phyloP scores from a whole-genome alignment of 2,113 vertebrate species.

The Catharus bicknelli region DNA sequence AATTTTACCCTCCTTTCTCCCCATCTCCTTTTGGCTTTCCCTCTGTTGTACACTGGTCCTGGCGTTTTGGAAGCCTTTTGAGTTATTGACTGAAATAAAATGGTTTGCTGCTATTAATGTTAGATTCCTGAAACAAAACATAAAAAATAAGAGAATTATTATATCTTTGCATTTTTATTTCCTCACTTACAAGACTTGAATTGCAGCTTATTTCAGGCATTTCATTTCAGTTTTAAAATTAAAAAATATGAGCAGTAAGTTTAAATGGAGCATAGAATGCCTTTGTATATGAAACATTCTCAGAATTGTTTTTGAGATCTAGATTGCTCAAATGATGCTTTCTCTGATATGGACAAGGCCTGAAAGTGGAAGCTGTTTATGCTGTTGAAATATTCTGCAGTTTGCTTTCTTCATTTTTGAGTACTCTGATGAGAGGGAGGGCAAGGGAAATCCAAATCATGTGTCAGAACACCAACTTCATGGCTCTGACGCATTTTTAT shows the following conservation, averaged over 20 bases:
- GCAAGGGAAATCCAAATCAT: neutral
- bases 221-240: neutral
- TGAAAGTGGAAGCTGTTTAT: neutral
- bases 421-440: neutral
- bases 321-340: neutral
- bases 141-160: neutral
- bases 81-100: neutral
- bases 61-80: neutral
- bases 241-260: neutral
- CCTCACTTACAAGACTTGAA: neutral
- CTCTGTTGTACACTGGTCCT: neutral
- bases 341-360: neutral
- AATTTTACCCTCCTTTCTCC: neutral
- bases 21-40: neutral
- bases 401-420: neutral
- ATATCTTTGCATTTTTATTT: neutral
- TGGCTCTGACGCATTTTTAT: neutral
- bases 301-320: neutral
- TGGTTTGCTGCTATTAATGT: neutral
- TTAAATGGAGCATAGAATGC: neutral
- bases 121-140: neutral
- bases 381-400: neutral
- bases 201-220: neutral
- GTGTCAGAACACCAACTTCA: neutral
- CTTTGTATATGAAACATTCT: fast-evolving